A percentile compares a stretch with the other conserved stretches of the same genome.
Evolutionary conservation across 1,140 invertebrate species (phyloP).

Genomic region (Tetragonula clypearis): DNA sequence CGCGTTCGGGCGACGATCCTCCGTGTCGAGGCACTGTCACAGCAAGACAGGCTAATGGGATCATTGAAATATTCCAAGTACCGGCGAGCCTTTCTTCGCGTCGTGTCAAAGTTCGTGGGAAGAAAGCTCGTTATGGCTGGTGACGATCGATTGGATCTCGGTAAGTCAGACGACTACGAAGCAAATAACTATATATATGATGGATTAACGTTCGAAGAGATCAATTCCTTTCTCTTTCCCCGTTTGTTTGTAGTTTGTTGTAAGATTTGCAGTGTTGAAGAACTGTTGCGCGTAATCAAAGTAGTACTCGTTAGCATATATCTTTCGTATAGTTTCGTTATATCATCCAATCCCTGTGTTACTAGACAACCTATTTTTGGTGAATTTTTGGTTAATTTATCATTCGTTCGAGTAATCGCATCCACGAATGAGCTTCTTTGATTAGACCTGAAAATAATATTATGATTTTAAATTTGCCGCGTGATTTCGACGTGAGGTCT

Average conservation of each 20-base stretch:
- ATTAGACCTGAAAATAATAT: too few species aligned
- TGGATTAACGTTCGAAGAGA: background rate
- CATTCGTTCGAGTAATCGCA: too few species aligned
- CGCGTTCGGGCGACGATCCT: slow-evolving; percentile 38
- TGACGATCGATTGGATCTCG: background rate
- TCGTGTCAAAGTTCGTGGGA: background rate
- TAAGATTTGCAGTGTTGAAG: too few species aligned
- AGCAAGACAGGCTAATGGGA: slow-evolving; percentile 52
- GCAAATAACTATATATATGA: background rate
- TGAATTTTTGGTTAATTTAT: background rate
- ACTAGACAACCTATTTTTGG: too few species aligned
- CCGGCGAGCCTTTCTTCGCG: background rate
- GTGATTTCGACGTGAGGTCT: background rate
- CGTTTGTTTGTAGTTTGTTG: too few species aligned
- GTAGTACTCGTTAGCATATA: too few species aligned
- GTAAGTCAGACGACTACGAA: background rate
- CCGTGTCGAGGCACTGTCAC: slow-evolving; percentile 42
- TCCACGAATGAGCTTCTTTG: too few species aligned
- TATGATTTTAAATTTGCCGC: background rate
- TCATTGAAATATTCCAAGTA: slow-evolving; percentile 54
- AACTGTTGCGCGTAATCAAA: too few species aligned
- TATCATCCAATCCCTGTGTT: too few species aligned
- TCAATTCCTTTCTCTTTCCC: too few species aligned
- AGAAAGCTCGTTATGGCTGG: slow-evolving; percentile 11
- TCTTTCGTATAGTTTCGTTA: too few species aligned